Base-by-base conservation (phyloP, 2,888 invertebrate genomes). In the Vanessa cardui region DNA sequence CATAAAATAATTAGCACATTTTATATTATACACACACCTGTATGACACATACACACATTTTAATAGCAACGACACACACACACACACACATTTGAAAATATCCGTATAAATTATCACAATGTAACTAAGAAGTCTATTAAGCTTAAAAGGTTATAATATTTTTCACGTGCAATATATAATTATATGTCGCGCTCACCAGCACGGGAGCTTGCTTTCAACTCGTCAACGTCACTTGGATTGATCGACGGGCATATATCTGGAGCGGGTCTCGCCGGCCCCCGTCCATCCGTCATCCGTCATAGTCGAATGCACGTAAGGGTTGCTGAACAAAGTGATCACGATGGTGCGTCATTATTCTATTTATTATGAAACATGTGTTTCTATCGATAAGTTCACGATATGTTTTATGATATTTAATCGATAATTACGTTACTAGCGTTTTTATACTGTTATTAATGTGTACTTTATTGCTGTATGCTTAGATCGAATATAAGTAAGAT, bases 191-290 rank as follows among this genome's bases (percentile, higher is more conserved):
- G 58, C 60, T 60, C 47, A 58, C 52, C 60, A 56, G 39, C 45
- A 21, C 58, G 39, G 21, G 21, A 33, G 50, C 39, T 39, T 26
- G 58, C 66, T 58, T 62, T 66, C 56, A 66, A 66, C 66, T 56
- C 66, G 66, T 66, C 66, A 66, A 66, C 56, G 66, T 65, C 64
- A 81, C 81, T 83, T 84, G 84, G 83, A 86, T 86, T 86, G 88
- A 87, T 88, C 83, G 87, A 84, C 84, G 82, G 78, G 83, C 79
- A 84, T 85, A 83, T 83, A 85, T 87, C 85, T 84, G 75, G 81
- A 82, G 82, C 82, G 83, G 52, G 83, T 79, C 81, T 77, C 78
- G 76, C 50, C 74, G 73, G 72, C 77, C 79, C 78, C 77, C 73
- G 71, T 77, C 80, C 82, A 83, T 83, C 84, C 80, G 81, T 83